A percentile compares a stretch with the other conserved stretches of the same genome.
These are phyloP conservation scores for Lordiphosa mommai DNA, from an alignment of 1,140 invertebrate species.

Conservation along the genomic window DNA sequence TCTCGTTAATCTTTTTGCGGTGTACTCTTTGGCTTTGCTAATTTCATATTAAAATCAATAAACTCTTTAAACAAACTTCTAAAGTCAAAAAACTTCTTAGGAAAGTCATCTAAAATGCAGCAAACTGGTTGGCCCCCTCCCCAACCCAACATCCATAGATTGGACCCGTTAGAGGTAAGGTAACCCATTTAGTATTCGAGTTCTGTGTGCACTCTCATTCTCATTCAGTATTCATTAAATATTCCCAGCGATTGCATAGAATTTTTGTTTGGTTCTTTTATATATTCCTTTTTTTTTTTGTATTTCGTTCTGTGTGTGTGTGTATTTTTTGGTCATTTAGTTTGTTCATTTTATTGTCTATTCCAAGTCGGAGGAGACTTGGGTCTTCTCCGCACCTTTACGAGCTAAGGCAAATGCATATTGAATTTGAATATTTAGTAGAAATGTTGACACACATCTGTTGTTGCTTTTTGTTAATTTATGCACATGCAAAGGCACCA, in stretches of 20 bases:
- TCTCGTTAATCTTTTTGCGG: background rate
- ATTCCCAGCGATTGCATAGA: slow-evolving; percentile 51
- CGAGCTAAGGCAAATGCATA: slow-evolving; percentile 37
- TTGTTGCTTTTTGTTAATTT: slow-evolving; percentile 43
- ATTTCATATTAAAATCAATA: slow-evolving; percentile 60
- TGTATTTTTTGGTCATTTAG: slow-evolving; percentile 46
- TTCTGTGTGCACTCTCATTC: slow-evolving; percentile 31
- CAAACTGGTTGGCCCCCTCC: slow-evolving; percentile 30
- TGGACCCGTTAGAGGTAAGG: slow-evolving; percentile 11
- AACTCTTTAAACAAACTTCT: slow-evolving; percentile 20
- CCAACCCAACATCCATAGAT: slow-evolving; percentile 2
- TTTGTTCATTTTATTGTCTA: slow-evolving; percentile 57
- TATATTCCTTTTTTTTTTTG: background rate
- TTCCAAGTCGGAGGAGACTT: slow-evolving; percentile 29
- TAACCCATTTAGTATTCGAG: slow-evolving; percentile 37
- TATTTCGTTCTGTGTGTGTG: slow-evolving; percentile 1
- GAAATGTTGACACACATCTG: slow-evolving; percentile 39
- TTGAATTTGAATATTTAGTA: slow-evolving; percentile 52
- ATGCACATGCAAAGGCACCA: slow-evolving; percentile 25
- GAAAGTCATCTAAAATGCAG: slow-evolving; percentile 38
- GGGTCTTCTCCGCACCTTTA: background rate
- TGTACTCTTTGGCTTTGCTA: slow-evolving; percentile 24
- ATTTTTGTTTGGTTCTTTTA: slow-evolving; percentile 14
- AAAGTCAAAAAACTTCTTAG: slow-evolving; percentile 9
- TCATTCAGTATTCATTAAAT: slow-evolving; percentile 62